Evolutionary conservation across 2,113 vertebrate genomes (phyloP), one percentile per base, ranked within the genome.

Genomic region (Cathartes aura): DNA sequence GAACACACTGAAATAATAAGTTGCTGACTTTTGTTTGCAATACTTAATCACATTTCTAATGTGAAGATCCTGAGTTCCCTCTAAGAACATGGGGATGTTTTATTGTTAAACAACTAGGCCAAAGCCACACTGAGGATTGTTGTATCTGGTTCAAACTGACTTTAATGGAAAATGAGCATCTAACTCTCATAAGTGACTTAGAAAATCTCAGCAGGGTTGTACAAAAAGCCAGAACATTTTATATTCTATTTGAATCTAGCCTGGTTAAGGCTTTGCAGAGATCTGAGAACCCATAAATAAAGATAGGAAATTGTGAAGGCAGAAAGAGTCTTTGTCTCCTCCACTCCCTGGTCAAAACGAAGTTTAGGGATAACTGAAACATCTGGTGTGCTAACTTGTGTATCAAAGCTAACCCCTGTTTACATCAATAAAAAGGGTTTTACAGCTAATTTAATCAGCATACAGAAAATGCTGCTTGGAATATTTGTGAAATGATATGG

Each of bases 91-190:
- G 40, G 18, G 45, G 32, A 83, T 82, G 24, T 67, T 92, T 82
- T 58, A 79, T 71, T 95, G 81, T 92, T 86, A 73, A 94, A 73
- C 55, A 92, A 81, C 70, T 64, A 90, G 22, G 27, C 23, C 75
- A 93, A 95, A 96, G 86, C 86, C 72, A 73, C 59, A 38, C 8
- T 78, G 42, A 66, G 29, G n/a, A 89, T 76, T 93, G 92, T 68
- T 74, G 32, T 55, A 81, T 53, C 63, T 92, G 68, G 43, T 84
- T 92, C 67, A 75, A 93, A 87, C 59, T 90, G 67, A 68, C 80
- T 96, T 89, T 13, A 70, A 53, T 24, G 42, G 91, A 60, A 97
- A 95, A 92, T 55, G 38, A 85, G 23, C 70, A 72, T 66, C 43
- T 83, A 93, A 82, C 16, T 75, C 70, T 82, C 36, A 10, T 32